Evolutionary conservation across 2,888 invertebrate species (phyloP), one percentile per base, ranked within the genome.

Genomic region (Neoaliturus tenellus): DNA sequence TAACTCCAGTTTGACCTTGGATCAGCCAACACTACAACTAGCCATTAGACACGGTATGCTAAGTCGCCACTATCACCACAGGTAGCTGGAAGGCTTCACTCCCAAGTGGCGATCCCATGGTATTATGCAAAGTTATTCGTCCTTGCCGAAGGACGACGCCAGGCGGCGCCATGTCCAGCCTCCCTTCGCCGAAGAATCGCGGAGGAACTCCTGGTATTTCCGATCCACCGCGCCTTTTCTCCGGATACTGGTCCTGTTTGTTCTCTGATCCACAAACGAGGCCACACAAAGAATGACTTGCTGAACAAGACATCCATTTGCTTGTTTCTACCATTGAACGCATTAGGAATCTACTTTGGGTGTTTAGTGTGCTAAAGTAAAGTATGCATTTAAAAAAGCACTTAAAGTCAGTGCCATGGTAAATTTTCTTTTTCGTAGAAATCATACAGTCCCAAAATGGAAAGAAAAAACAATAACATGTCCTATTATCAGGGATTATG

Each of bases 91-190:
- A 3, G 51, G 20, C 20, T 6, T 51, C 14, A 10, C 48, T 3
- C 62, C 62, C 62, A n/a, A n/a, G n/a, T n/a, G n/a, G n/a, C 25
- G 62, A 62, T 62, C 14, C 31, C 14, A 28, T 31, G 14, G 5
- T 28, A 31, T 62, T 62, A 62, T 62, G 62, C 62, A 28, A 62
- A 62, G 62, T 62, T 23, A 51, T 51, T 28, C 62, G 62, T 14
- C 62, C 62, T 62, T 62, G 62, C 62, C 31, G 62, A 31, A 62
- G 62, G 62, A 25, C 62, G 62, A 28, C 62, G 0, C 31, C 17
- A 2, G 8, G 14, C 62, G 28, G 28, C 28, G 28, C 62, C 14
- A 31, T 12, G 62, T 28, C 51, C 4, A 6, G 1, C 28, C 62
- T 8, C 17, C 12, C 28, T 62, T 62, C 62, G 14, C 14, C 62